Percentiles rank a stretch among this genome's conserved stretches.
These are phyloP conservation scores for Bungarus multicinctus DNA, from an alignment of 2,113 vertebrate species.

Conservation along the genomic window DNA sequence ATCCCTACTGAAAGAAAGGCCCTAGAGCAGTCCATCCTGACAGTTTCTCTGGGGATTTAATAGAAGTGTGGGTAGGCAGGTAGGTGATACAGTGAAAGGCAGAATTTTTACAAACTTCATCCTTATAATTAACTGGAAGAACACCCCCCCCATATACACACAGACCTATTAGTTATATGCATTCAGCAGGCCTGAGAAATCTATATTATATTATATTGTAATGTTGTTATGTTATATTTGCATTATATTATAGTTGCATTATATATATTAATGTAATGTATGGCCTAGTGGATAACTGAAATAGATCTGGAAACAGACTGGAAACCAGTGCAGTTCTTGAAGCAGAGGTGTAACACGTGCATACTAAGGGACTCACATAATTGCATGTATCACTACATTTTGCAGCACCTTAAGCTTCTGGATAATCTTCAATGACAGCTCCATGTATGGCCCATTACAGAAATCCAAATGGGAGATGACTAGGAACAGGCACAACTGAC, in stretches of 20 bases:
- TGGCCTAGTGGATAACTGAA: too few species aligned
- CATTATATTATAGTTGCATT: not conserved
- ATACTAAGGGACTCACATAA: too few species aligned
- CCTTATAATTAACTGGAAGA: not conserved
- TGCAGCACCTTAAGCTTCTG: too few species aligned
- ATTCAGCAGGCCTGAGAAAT: not conserved
- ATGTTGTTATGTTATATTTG: too few species aligned
- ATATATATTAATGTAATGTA: not conserved
- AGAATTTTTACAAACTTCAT: not conserved
- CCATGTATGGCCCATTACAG: too few species aligned
- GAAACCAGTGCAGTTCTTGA: too few species aligned
- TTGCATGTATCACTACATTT: too few species aligned
- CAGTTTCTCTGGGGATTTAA: not conserved
- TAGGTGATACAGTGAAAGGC: not conserved
- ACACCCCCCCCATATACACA: not conserved
- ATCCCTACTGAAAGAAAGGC: not conserved
- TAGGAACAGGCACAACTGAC: too few species aligned
- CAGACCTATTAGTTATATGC: not conserved
- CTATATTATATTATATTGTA: not conserved
- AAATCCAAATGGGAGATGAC: too few species aligned
- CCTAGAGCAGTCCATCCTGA: not conserved
- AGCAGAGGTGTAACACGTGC: too few species aligned
- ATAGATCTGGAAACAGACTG: too few species aligned
- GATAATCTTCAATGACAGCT: too few species aligned
- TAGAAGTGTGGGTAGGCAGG: not conserved